Percentiles rank a stretch among this genome's conserved stretches.
Conservation (phyloP, 2,888 invertebrate species). For the Omphaloscelis lunosa region DNA sequence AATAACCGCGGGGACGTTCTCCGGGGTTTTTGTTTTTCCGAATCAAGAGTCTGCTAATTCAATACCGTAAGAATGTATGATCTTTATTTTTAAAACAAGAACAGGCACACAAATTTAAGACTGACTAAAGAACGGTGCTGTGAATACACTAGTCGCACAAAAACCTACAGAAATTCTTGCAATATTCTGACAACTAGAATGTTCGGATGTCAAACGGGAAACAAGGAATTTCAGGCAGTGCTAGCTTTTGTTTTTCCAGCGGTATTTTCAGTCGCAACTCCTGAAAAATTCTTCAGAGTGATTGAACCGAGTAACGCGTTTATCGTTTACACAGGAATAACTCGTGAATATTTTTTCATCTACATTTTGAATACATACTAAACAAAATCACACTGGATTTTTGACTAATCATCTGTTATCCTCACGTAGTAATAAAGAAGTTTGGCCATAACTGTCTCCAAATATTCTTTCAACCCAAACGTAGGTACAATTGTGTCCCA, state of each 20-base stretch:
- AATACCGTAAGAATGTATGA: neutral
- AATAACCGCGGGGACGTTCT: too few species aligned
- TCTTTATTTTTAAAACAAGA: neutral
- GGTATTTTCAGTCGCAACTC: neutral
- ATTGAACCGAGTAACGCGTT: neutral
- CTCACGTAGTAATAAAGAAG: neutral
- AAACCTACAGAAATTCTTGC: constrained; percentile 7
- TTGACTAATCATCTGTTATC: constrained; percentile 8
- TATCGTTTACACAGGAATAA: neutral
- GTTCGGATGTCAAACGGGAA: neutral
- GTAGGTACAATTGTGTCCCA: constrained; percentile 39
- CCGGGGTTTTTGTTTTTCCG: too few species aligned
- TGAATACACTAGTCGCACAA: constrained; percentile 2
- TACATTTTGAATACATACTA: neutral
- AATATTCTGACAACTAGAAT: neutral
- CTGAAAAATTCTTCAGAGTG: neutral
- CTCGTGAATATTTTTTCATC: neutral
- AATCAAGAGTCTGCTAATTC: neutral
- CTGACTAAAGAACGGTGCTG: constrained; percentile 13
- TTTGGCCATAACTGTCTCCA: constrained; percentile 22
- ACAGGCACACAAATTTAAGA: constrained; percentile 5
- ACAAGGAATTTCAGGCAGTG: neutral
- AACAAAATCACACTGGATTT: neutral
- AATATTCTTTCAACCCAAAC: constrained; percentile 30
- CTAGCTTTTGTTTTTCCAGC: neutral